These are phyloP conservation scores for Oithona nana DNA, from an alignment of 2,888 invertebrate species.

Conservation along the genomic window DNA sequence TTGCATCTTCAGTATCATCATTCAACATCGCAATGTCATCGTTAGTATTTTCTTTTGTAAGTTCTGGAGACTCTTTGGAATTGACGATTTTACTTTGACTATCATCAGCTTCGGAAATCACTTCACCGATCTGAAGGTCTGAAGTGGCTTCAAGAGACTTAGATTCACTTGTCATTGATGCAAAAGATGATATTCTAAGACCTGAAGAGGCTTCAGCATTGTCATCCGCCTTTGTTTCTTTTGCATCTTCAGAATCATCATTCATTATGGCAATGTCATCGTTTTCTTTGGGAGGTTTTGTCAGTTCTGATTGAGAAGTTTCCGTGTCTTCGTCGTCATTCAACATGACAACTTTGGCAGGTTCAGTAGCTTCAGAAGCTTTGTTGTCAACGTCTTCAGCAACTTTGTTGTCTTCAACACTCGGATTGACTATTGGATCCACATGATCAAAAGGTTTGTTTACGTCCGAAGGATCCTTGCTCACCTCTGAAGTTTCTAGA, in stretches of 20 bases:
- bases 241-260: background rate
- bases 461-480: too few relatives aligned
- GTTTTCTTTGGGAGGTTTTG: background rate
- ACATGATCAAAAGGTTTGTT: too few relatives aligned
- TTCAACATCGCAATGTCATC: background rate
- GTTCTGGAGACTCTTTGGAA: too few relatives aligned
- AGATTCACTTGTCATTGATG: background rate
- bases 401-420: background rate
- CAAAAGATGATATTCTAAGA: background rate
- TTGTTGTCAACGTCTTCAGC: background rate
- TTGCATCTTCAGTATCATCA: background rate
- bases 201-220: background rate
- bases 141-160: too few relatives aligned
- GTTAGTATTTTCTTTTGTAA: background rate
- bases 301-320: background rate
- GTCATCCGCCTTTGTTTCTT: background rate
- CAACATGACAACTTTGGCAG: background rate
- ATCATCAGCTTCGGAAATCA: too few relatives aligned
- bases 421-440: too few relatives aligned
- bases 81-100: background rate
- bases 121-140: too few relatives aligned
- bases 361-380: background rate
- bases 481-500: too few relatives aligned
- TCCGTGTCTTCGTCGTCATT: background rate
- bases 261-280: background rate